These are phyloP conservation scores for Bufotes viridis DNA, from an alignment of 2,797 vertebrate species.

Conservation along the genomic window DNA sequence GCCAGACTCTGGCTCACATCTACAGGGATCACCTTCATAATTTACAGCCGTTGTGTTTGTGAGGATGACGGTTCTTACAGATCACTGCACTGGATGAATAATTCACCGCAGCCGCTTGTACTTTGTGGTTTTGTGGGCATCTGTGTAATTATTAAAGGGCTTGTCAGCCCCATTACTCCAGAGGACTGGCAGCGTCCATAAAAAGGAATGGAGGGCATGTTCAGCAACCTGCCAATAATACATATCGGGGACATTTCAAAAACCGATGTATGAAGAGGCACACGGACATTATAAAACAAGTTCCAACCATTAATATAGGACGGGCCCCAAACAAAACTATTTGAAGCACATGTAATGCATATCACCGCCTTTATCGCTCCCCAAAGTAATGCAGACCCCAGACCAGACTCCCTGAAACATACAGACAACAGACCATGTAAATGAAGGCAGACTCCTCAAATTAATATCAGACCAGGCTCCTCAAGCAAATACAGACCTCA, in stretches of 20 bases:
- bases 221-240: neutral
- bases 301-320: too few species aligned
- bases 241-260: too few species aligned
- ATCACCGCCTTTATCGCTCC: too few species aligned
- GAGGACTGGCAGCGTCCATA: neutral
- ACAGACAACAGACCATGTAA: neutral
- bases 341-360: too few species aligned
- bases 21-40: neutral
- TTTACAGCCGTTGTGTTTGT: neutral
- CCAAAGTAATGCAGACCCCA: neutral
- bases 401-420: neutral
- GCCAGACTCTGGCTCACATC: neutral
- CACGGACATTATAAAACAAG: too few species aligned
- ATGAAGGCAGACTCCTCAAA: too few species aligned
- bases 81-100: neutral
- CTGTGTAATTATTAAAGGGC: neutral
- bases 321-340: too few species aligned
- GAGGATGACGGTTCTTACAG: neutral
- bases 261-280: too few species aligned
- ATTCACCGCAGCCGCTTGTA: neutral
- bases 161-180: neutral
- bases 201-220: neutral
- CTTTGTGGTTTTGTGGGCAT: neutral
- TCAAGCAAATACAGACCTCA: too few species aligned
- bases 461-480: too few species aligned